These are phyloP conservation scores for Sarcophaga variegata DNA, from an alignment of 2,888 invertebrate genomes.

Conservation along the genomic window DNA sequence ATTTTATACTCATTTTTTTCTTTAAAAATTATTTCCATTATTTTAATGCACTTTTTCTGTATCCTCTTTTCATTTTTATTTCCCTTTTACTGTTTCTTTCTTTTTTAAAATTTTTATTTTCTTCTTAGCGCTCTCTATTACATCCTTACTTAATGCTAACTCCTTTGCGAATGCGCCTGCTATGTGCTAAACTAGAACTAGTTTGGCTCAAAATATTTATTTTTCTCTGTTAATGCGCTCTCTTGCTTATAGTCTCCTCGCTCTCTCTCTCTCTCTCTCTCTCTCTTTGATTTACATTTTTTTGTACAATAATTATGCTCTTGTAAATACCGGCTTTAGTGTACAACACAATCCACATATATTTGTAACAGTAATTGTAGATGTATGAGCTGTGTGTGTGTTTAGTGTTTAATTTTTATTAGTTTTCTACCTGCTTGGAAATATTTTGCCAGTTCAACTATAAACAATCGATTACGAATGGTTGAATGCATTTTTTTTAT, in stretches of 20 bases:
- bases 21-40: neutral
- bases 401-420: slow-evolving; percentile 4
- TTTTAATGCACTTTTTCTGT: slow-evolving; percentile 2
- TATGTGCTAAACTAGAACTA: slow-evolving; percentile 67
- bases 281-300: neutral
- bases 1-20: slow-evolving; percentile 1
- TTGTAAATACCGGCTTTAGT: slow-evolving; percentile 56
- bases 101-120: neutral
- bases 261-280: neutral
- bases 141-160: slow-evolving; percentile 68
- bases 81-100: slow-evolving; percentile 15
- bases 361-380: neutral
- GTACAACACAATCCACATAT: neutral
- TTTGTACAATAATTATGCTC: neutral
- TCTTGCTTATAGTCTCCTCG: neutral
- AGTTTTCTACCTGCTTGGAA: slow-evolving; percentile 59
- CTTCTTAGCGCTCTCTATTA: slow-evolving; percentile 5
- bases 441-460: slow-evolving; percentile 17
- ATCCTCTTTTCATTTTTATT: slow-evolving; percentile 21
- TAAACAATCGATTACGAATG: neutral
- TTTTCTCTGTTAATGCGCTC: slow-evolving; percentile 1
- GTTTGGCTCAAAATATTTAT: slow-evolving; percentile 60
- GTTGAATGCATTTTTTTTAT: too few relatives aligned
- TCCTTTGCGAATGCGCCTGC: slow-evolving; percentile 72
- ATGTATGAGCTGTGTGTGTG: neutral